Evolutionary conservation across 2,797 vertebrate species (phyloP).

Genomic region (Yasuhikotakia modesta): DNA sequence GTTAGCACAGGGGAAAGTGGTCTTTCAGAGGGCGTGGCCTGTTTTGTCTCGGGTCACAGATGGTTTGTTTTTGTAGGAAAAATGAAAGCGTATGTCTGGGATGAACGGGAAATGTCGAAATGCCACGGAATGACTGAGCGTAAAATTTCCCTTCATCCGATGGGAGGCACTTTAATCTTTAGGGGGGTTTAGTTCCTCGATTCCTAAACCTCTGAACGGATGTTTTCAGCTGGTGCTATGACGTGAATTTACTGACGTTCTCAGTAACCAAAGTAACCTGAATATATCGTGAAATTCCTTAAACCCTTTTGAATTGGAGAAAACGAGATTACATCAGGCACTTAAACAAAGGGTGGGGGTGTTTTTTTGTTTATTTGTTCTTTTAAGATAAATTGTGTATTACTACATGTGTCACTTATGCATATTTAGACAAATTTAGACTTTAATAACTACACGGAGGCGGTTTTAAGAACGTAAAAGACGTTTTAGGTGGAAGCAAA

Average conservation of each 20-base stretch:
- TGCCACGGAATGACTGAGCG: constrained; percentile 53
- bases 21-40: constrained; percentile 2
- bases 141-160: constrained; percentile 53
- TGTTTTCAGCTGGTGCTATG: constrained; percentile 60
- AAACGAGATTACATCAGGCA: constrained; percentile 66
- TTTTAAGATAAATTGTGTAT: constrained; percentile 64
- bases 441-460: constrained; percentile 56
- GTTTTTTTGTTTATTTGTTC: constrained; percentile 33
- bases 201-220: constrained; percentile 41
- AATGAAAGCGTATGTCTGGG: constrained; percentile 30
- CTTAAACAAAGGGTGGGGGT: constrained; percentile 58
- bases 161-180: constrained; percentile 56
- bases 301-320: constrained; percentile 41
- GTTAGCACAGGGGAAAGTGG: constrained; percentile 17
- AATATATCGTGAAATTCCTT: constrained; percentile 36
- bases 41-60: constrained; percentile 10
- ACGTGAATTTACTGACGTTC: constrained; percentile 54
- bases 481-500: constrained; percentile 55
- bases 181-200: constrained; percentile 31
- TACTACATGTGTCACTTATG: constrained; percentile 66
- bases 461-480: constrained; percentile 38
- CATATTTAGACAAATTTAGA: constrained; percentile 64
- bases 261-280: constrained; percentile 73
- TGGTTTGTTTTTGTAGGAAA: constrained; percentile 21
- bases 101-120: constrained; percentile 31